These are phyloP conservation scores for Liodrosophila aerea DNA, from an alignment of 2,888 invertebrate genomes.

Conservation along the genomic window DNA sequence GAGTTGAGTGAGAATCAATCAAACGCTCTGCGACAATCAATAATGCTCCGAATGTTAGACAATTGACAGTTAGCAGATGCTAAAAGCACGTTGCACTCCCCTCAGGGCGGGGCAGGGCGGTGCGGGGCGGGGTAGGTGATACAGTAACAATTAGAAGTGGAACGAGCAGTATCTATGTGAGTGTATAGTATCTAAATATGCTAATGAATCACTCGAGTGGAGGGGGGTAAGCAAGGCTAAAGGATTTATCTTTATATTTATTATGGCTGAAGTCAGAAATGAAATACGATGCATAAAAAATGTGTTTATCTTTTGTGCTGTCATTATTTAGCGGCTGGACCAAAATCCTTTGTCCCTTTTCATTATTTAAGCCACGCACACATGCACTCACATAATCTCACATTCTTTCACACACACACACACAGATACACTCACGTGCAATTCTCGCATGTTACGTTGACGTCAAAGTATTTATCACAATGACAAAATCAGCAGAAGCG, in stretches of 20 bases:
- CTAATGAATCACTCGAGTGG: too few relatives aligned
- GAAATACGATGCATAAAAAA: conserved; percentile 56
- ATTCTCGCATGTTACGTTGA: conserved; percentile 58
- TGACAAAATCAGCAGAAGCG: conserved; percentile 61
- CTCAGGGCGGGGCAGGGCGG: too few relatives aligned
- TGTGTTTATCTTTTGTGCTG: conserved; percentile 61
- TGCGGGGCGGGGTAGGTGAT: too few relatives aligned
- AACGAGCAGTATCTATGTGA: too few relatives aligned
- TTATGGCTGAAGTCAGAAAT: conserved; percentile 21
- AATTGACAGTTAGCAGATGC: conserved; percentile 8
- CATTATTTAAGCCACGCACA: conserved; percentile 59
- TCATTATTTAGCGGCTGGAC: conserved; percentile 73
- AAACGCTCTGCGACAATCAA: conserved; percentile 23
- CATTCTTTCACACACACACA: conserved; percentile 8
- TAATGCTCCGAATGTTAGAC: conserved; percentile 4
- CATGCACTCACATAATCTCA: conserved; percentile 9
- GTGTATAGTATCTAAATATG: too few relatives aligned
- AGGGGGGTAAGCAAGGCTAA: too few relatives aligned
- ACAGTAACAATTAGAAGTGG: too few relatives aligned
- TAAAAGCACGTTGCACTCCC: too few relatives aligned
- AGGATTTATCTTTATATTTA: too few relatives aligned
- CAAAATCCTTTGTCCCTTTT: conserved; percentile 58
- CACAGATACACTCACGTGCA: conserved; percentile 17
- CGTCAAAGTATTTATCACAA: conserved; percentile 71
- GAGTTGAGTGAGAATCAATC: conserved; percentile 27